Base-by-base conservation (phyloP, 2,888 invertebrate genomes). In the Synergus japonicus region DNA sequence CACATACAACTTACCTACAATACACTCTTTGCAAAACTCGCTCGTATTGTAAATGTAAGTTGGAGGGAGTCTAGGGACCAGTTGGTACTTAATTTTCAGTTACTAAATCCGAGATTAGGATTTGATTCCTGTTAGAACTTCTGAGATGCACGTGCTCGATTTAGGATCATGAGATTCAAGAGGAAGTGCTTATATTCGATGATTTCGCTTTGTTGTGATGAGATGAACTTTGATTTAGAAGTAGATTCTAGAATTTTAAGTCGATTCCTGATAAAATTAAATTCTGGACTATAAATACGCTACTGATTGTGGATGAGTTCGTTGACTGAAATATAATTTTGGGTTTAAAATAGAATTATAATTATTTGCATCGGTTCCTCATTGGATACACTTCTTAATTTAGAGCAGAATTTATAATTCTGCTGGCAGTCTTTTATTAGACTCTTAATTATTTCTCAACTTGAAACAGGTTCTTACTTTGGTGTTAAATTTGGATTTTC, bases 1-100 rank as follows among this genome's bases (percentile, higher is more conserved):
- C n/a, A 73, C 54, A 15, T 73, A 73, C 73, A 73, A 41, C 41
- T 73, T 73, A 73, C 49, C 49, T 73, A 29, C 54, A 54, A 54
- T 49, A 73, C n/a, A 37, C 37, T 41, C 10, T 41, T 54, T 49
- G 54, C 54, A 10, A 73, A 73, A 73, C 73, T 58, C 73, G 73
- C 15, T 73, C 54, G 54, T 54, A 54, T 73, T 73, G 37, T 73
- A 63, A 58, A 58, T 18, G n/a, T 18, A 18, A 58, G 18, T 43
- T 15, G 18, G 41, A 69, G 37, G 54, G 29, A 73, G 54, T 41
- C 46, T 67, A 67, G 67, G 67, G 44, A 46, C 29, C n/a, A 29
- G 8, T 73, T 15, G n/a, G 29, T 69, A 69, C 49, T n/a, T 29
- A 29, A 69, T 49, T 69, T 69, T 49, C 69, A 49, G 29, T 49